Conservation (phyloP, 2,888 invertebrate species). For the Lasius platythorax region DNA sequence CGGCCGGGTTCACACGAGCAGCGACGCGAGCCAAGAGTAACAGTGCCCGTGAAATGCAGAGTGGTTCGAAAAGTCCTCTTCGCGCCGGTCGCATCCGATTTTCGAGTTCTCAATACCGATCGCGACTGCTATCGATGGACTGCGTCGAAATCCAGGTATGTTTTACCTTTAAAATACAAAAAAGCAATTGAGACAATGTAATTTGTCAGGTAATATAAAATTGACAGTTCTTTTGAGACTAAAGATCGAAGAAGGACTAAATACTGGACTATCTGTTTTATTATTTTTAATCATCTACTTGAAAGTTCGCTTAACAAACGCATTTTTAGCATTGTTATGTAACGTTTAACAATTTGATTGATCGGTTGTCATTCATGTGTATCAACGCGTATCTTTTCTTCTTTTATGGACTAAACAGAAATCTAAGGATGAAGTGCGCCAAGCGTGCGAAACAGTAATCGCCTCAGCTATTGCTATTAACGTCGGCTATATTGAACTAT, state of each 20-base stretch:
- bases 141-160: constrained; percentile 37
- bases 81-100: constrained; percentile 42
- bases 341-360: background rate
- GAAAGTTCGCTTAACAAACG: background rate
- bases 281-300: background rate
- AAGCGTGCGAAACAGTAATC: constrained; percentile 70
- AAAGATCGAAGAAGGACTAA: background rate
- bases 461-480: constrained; percentile 76
- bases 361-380: background rate
- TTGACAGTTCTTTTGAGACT: background rate
- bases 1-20: constrained; percentile 76
- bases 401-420: background rate
- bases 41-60: constrained; percentile 66
- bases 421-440: constrained; percentile 9
- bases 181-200: background rate
- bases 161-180: background rate
- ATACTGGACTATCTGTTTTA: background rate
- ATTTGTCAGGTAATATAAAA: background rate
- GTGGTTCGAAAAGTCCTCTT: constrained; percentile 53
- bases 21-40: constrained; percentile 68
- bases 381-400: constrained; percentile 10
- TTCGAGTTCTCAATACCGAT: constrained; percentile 16
- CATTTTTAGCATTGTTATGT: background rate
- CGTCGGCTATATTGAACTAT: constrained; percentile 80
- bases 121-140: background rate